phyloP scores from a whole-genome alignment of 2,113 vertebrate species.

The Cnemophilus loriae region DNA sequence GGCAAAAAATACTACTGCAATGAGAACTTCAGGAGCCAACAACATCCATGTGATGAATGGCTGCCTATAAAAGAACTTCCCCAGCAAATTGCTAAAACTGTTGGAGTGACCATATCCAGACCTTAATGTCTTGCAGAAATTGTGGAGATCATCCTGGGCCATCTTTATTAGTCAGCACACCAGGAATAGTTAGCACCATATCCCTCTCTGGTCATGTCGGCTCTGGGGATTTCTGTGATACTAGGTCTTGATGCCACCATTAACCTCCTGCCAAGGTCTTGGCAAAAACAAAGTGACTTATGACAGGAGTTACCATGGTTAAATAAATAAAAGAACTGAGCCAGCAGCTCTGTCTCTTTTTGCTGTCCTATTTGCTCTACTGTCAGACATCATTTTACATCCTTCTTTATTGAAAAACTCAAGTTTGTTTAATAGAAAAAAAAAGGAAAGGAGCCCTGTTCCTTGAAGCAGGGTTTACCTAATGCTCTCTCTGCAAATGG shows the following conservation, averaged over 20 bases:
- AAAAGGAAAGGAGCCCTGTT: constrained; percentile 1
- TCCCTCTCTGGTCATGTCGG: fast-evolving
- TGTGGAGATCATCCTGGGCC: not conserved
- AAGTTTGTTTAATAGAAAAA: not conserved
- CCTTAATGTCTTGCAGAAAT: not conserved
- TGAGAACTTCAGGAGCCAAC: constrained; percentile 37
- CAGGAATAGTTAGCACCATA: not conserved
- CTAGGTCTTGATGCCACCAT: not conserved
- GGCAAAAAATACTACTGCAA: constrained; percentile 14
- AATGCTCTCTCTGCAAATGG: not conserved
- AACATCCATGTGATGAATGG: constrained; percentile 11
- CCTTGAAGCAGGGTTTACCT: not conserved
- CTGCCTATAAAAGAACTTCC: not conserved
- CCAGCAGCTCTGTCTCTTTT: constrained; percentile 30
- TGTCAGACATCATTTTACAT: constrained; percentile 52
- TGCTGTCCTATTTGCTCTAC: not conserved
- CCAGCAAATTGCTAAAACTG: not conserved
- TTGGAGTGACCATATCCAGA: not conserved
- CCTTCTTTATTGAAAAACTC: constrained; percentile 52
- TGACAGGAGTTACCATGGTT: not conserved
- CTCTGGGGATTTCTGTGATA: not conserved
- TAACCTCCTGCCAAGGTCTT: not conserved
- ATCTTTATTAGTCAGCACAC: not conserved
- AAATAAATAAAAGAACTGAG: constrained; percentile 57
- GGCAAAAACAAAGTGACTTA: not conserved